Conservation (phyloP, 1,140 invertebrate genomes). For the Drosophila rufa region DNA sequence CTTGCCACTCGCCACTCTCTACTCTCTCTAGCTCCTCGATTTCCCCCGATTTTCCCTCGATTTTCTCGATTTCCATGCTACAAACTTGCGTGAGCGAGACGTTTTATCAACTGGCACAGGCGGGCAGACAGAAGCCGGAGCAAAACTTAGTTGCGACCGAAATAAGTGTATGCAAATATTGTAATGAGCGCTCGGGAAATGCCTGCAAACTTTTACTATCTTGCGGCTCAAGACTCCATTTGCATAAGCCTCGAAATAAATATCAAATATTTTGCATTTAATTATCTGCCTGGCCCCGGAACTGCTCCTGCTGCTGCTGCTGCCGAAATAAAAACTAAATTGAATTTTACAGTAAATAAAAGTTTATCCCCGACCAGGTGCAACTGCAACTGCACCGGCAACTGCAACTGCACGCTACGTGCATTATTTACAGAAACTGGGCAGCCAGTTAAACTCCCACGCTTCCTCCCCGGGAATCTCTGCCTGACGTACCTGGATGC, state of each 20-base stretch:
- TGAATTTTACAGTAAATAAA: slow-evolving; percentile 72
- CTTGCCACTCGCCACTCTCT: slow-evolving; percentile 24
- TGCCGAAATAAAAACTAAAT: slow-evolving; percentile 55
- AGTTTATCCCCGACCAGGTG: slow-evolving; percentile 52
- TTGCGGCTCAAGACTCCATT: slow-evolving; percentile 69
- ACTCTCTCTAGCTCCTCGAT: background rate
- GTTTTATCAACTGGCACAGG: slow-evolving; percentile 63
- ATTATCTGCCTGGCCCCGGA: slow-evolving; percentile 54
- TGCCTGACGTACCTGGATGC: background rate
- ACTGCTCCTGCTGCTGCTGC: slow-evolving; percentile 1
- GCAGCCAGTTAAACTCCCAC: slow-evolving; percentile 13
- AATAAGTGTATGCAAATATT: slow-evolving; percentile 74
- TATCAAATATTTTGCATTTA: slow-evolving; percentile 83
- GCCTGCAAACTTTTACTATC: slow-evolving; percentile 76
- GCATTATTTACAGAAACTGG: slow-evolving; percentile 52
- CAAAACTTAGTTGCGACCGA: slow-evolving; percentile 34
- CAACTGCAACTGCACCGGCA: slow-evolving; percentile 10
- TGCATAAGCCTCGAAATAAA: slow-evolving; percentile 80
- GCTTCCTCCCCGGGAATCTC: background rate
- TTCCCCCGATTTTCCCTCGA: background rate
- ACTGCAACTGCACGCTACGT: slow-evolving; percentile 37
- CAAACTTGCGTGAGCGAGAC: slow-evolving; percentile 40
- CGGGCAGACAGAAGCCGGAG: background rate
- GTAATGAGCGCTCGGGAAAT: slow-evolving; percentile 39
- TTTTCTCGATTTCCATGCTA: slow-evolving; percentile 11